These are phyloP conservation scores for Eudasyphora cyanicolor DNA, from an alignment of 2,888 invertebrate genomes.

Conservation along the genomic window DNA sequence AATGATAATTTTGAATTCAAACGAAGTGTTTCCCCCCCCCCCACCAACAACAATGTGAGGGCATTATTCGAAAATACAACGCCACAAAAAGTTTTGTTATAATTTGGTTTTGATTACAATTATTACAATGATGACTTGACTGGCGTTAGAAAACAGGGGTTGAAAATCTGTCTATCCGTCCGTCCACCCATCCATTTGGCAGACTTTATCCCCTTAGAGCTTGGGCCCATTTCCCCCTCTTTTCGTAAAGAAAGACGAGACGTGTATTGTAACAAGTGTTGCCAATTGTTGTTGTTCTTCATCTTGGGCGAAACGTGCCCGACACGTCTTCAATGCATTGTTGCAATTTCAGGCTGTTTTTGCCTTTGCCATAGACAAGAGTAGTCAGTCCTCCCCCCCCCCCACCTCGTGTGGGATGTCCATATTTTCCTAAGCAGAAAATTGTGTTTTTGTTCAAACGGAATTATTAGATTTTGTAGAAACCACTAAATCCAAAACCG, in stretches of 20 bases:
- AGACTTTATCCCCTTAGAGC: no score
- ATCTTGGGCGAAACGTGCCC: constrained; percentile 54
- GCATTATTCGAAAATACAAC: no score
- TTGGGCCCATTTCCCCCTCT: neutral
- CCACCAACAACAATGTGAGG: neutral
- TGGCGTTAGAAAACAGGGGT: constrained; percentile 56
- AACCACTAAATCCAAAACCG: constrained; percentile 43
- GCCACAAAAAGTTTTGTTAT: constrained; percentile 64
- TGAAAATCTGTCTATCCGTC: constrained; percentile 24
- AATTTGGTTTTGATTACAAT: constrained; percentile 79
- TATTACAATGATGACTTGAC: constrained; percentile 68
- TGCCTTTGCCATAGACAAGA: neutral
- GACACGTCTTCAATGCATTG: constrained; percentile 54
- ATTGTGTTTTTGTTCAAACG: constrained; percentile 44
- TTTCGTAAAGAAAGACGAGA: neutral
- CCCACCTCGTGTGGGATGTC: neutral
- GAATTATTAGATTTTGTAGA: constrained; percentile 65
- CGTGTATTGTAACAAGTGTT: constrained; percentile 60
- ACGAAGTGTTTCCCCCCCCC: neutral
- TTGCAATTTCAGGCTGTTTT: constrained; percentile 53
- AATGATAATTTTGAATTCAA: neutral
- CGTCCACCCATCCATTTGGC: neutral
- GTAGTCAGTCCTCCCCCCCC: neutral
- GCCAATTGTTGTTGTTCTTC: constrained; percentile 64
- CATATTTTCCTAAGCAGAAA: neutral